A percentile compares a stretch with the other conserved stretches of the same genome.
Conservation (phyloP, 2,113 vertebrate species). For the Anolis sagrei region DNA sequence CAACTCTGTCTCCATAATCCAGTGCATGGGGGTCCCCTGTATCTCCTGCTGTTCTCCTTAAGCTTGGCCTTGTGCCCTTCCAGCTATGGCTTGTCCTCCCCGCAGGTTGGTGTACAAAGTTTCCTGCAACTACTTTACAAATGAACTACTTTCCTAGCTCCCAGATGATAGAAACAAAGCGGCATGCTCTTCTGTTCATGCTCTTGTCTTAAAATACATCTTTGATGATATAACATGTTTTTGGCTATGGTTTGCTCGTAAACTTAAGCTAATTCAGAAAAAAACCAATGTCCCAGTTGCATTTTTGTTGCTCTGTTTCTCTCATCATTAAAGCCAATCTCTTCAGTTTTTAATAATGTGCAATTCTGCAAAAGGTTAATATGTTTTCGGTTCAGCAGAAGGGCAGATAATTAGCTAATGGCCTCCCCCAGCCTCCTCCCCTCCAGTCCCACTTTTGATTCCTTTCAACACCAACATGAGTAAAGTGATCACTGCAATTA, state of each 20-base stretch:
- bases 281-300: conserved; percentile 32
- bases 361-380: conserved; percentile 69
- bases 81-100: too few relatives aligned
- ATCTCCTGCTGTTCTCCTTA: background rate
- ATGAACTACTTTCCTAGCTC: background rate
- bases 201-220: background rate
- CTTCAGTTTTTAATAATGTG: conserved; percentile 53
- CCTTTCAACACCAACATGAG: conserved; percentile 61
- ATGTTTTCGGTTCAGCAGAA: conserved; percentile 67
- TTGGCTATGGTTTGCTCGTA: background rate
- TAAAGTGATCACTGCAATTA: conserved; percentile 59
- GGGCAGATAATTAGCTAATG: conserved; percentile 65
- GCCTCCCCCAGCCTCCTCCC: conserved; percentile 45
- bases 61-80: background rate
- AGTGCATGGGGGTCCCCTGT: fast-evolving
- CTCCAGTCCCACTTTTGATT: conserved; percentile 31
- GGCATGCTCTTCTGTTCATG: background rate
- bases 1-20: background rate
- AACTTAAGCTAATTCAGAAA: background rate
- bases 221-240: background rate
- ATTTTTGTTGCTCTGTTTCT: conserved; percentile 64
- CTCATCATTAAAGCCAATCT: conserved; percentile 62
- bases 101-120: background rate
- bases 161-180: background rate
- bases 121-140: background rate